Conservation (phyloP, 2,113 vertebrate species). For the Corvus moneduloides region DNA sequence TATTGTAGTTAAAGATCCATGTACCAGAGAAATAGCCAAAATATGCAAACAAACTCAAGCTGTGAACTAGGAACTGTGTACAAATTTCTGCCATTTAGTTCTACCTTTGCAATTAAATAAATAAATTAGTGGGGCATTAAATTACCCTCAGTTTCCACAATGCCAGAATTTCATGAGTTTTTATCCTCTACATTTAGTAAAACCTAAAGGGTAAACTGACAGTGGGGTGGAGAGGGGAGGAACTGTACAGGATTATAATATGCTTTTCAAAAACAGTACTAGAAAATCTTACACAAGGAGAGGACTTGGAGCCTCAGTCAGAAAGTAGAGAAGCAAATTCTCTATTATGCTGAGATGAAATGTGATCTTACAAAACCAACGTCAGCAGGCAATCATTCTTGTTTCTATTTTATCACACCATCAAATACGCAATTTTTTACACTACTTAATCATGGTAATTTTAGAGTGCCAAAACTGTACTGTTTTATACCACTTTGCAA, state of each 20-base stretch:
- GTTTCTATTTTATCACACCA: not conserved
- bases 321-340: not conserved
- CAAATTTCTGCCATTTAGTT: not conserved
- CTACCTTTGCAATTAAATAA: not conserved
- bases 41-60: not conserved
- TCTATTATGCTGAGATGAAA: not conserved
- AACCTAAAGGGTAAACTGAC: not conserved
- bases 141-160: not conserved
- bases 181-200: not conserved
- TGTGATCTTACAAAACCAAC: not conserved
- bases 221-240: not conserved
- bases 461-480: not conserved
- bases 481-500: not conserved
- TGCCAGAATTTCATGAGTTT: accelerated
- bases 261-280: not conserved
- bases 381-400: not conserved
- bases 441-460: not conserved
- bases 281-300: not conserved
- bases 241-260: not conserved
- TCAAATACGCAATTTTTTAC: not conserved
- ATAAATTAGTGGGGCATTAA: not conserved
- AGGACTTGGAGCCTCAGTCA: not conserved
- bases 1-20: not conserved
- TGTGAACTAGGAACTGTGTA: not conserved
- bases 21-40: not conserved